Base-by-base conservation (phyloP, 2,797 vertebrate species). In the Mus spretus region DNA sequence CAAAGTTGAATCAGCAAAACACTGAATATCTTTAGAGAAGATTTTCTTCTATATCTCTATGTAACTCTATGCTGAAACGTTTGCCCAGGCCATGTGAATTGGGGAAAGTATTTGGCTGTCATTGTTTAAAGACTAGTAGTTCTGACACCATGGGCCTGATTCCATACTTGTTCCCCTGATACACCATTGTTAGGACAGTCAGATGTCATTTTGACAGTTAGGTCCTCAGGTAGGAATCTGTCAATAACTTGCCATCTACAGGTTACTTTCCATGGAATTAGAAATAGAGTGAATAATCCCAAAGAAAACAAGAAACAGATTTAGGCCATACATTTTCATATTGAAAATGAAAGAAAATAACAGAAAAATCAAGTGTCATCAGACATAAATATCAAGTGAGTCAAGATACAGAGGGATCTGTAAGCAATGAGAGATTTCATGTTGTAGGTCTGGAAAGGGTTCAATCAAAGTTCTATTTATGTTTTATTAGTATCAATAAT, bases 91-190 rank as follows among this genome's bases (percentile, higher is more conserved):
- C 37, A 37, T 17, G 44, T 75, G 57, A 80, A 12, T 20, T 77
- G 44, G 22, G 47, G 72, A 81, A 95, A 19, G 59, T 84, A 91
- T 84, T 22, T 93, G 37, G 84, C 77, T 70, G 80, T 78, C 93
- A 57, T 17, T 83, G 74, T 55, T 8, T 83, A 37, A 92, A 10
- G 19, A 83, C 90, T 26, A 77, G 17, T 40, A 67, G 17, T 63
- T 13, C 47, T 70, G 50, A 15, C 10, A 90, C 9, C 15, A 3
- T 0, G 47, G 65, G 3, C 10, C 34, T 61, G 63, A 96, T 91
- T 90, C 5, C 22, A 82, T 9, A 26, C 74, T 14, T 47, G 2
- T 67, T 87, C 3, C 3, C 31, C 83, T 79, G 37, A 83, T 63
- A 34, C 79, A 61, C 50, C 31, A 72, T 7, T 1, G 5, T 67